Percentiles rank a stretch among this genome's conserved stretches.
Conservation (phyloP, 2,888 invertebrate species). For the Tipula vernalis region DNA sequence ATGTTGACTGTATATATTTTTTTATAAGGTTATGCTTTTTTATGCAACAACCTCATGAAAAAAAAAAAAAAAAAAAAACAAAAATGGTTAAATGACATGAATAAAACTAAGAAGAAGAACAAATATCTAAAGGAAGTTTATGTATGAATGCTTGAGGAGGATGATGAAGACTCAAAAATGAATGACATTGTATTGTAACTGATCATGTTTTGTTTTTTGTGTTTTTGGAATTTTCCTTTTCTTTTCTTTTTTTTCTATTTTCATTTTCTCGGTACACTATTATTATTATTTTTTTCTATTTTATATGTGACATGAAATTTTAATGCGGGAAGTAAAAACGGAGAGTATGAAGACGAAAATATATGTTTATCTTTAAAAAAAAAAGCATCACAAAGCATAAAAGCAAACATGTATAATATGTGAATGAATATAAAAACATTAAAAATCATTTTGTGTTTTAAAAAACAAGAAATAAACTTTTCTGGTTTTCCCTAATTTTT, state of each 20-base stretch:
- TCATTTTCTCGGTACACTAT: background rate
- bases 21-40: background rate
- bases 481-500: background rate
- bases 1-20: background rate
- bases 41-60: background rate
- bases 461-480: background rate
- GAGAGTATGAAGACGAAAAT: background rate
- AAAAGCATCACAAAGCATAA: background rate
- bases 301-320: background rate
- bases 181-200: background rate
- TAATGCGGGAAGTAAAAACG: background rate
- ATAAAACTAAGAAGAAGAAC: background rate
- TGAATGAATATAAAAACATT: background rate
- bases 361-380: background rate
- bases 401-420: background rate
- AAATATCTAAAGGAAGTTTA: background rate
- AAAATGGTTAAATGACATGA: background rate
- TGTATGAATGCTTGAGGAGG: background rate
- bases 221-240: background rate
- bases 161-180: background rate
- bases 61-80: background rate
- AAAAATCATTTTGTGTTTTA: background rate
- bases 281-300: background rate
- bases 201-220: background rate
- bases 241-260: background rate